Evolutionary conservation across 2,113 vertebrate genomes (phyloP), one percentile per base, ranked within the genome.

Genomic region (Coreoperca whiteheadi): DNA sequence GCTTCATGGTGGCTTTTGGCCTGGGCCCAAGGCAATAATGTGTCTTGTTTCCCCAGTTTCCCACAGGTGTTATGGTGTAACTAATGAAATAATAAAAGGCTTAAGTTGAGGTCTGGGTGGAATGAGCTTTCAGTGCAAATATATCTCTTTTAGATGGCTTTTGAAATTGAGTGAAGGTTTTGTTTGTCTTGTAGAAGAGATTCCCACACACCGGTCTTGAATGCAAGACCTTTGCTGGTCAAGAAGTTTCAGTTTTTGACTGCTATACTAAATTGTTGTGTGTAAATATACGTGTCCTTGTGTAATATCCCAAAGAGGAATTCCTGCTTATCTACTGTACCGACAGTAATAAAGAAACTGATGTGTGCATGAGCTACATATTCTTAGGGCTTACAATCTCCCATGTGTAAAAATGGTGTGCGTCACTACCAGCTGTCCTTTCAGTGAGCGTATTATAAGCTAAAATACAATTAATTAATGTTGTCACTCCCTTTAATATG

Each of bases 401-500:
- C 46, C 16, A 32, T 46, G 3, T 71, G 41, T 39, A 43, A 82
- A 72, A 81, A 63, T 2, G 1, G 4, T 41, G 46, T 84, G 69
- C 16, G 10, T 73, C 67, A 79, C 72, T 20, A 77, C 53, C 61
- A 74, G 63, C 74, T 61, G 73, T 83, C 78, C 64, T 60, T 41
- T 81, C 65, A 71, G 18, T 46, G 74, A 57, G 37, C 50, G 43
- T 21, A 39, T 48, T 70, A 81, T 48, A 66, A 87, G 34, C 48
- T n/a, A 30, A 77, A 77, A 60, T n/a, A 65, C 79, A 67, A 39
- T 82, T 71, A 81, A 88, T 85, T 75, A 66, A 64, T 65, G 51
- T 69, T 81, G 84, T 83, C 84, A 89, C 76, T 87, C 28, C 77
- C 56, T 84, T 75, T 83, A 88, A 84, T 76, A 84, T 43, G 88